These are phyloP conservation scores for Chrysolina haemoptera DNA, from an alignment of 2,888 invertebrate species.

Conservation along the genomic window DNA sequence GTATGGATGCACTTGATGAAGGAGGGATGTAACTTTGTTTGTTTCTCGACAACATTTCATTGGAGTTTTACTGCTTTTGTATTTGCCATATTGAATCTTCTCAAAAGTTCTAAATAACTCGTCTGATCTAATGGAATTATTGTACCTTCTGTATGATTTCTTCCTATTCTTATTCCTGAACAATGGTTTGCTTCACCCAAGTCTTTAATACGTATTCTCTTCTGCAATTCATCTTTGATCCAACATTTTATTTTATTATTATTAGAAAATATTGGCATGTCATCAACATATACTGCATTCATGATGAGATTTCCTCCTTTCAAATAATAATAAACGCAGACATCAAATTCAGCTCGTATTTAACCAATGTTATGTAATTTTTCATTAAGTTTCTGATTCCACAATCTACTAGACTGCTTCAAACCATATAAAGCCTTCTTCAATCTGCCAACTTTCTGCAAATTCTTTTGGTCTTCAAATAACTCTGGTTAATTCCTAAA, in stretches of 20 bases:
- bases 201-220: background rate
- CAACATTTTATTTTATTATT: background rate
- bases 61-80: background rate
- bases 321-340: conserved; percentile 6
- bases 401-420: background rate
- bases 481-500: too few species aligned
- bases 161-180: background rate
- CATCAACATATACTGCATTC: background rate
- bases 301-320: background rate
- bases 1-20: too few species aligned
- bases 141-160: background rate
- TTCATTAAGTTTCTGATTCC: background rate
- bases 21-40: too few species aligned
- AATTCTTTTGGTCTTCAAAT: too few species aligned
- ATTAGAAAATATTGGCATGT: background rate
- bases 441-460: too few species aligned
- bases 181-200: conserved; percentile 14
- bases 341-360: background rate
- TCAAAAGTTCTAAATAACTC: background rate
- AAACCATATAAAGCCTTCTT: background rate
- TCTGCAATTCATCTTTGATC: background rate
- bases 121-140: background rate
- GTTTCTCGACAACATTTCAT: too few species aligned
- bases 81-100: background rate
- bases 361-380: background rate